phyloP scores from a whole-genome alignment of 92 coral and sea anemone genomes.

The Epizoanthus rinbou region DNA sequence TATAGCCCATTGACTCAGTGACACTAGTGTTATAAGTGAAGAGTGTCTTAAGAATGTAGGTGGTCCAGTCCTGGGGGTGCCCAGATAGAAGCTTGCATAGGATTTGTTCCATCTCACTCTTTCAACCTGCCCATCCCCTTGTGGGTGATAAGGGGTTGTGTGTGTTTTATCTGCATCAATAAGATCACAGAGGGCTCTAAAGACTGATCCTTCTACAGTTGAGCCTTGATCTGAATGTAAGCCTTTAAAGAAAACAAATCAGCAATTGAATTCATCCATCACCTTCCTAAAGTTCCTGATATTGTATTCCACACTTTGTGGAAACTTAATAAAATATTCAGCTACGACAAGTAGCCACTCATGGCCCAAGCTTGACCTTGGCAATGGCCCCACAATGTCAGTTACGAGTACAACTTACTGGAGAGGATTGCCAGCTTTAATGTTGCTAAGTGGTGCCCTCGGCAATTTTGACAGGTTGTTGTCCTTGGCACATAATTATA shows the following conservation, averaged over 20 bases:
- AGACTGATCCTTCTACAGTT: neutral
- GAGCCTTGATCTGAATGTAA: too few species aligned
- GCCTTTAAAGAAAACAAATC: constrained; percentile 9
- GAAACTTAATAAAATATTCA: constrained; percentile 52
- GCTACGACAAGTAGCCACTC: constrained; percentile 58
- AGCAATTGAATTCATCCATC: constrained; percentile 49
- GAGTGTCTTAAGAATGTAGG: too few species aligned
- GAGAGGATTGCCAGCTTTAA: constrained; percentile 19
- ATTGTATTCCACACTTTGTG: constrained; percentile 43
- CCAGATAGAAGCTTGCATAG: constrained; percentile 39
- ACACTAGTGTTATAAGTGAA: too few species aligned
- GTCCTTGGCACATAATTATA: constrained; percentile 51
- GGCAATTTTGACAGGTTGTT: constrained; percentile 38
- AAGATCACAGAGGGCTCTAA: constrained; percentile 37
- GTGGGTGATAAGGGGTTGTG: constrained; percentile 34
- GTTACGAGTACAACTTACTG: too few species aligned
- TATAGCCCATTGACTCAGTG: too few species aligned
- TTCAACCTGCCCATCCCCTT: constrained; percentile 51
- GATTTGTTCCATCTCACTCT: constrained; percentile 43
- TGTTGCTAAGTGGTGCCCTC: constrained; percentile 24
- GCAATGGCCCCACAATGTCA: constrained; percentile 36
- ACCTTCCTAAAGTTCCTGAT: constrained; percentile 30
- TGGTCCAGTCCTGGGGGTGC: too few species aligned
- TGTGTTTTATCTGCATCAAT: constrained; percentile 36
- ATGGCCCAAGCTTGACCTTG: constrained; percentile 40